Conservation (phyloP, 2,797 vertebrate genomes). For the Ctenosaura bakeri region DNA sequence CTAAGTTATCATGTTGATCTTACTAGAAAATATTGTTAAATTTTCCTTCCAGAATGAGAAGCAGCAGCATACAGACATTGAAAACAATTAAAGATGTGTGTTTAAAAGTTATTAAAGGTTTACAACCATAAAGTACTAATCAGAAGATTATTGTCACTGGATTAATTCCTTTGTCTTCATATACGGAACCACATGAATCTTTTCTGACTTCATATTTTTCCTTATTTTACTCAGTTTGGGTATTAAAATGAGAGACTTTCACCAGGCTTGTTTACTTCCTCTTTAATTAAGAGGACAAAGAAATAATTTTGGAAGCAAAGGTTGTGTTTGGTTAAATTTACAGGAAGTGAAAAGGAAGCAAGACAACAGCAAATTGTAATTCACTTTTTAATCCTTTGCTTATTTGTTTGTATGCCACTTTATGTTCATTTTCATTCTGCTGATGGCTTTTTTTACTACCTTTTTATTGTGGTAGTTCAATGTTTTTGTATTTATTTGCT, state of each 20-base stretch:
- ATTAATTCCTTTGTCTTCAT: neutral
- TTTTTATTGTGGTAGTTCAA: neutral
- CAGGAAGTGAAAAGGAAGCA: neutral
- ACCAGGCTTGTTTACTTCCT: neutral
- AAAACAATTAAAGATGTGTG: accelerated
- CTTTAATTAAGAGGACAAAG: neutral
- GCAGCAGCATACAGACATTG: neutral
- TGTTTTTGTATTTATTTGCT: neutral
- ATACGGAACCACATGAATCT: neutral
- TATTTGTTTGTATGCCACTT: neutral
- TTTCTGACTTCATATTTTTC: neutral
- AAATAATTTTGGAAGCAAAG: neutral
- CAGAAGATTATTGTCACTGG: neutral
- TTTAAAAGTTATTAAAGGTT: neutral
- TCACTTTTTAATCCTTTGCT: no score
- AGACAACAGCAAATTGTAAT: neutral
- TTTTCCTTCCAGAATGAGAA: neutral
- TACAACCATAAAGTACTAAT: neutral
- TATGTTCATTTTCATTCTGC: neutral
- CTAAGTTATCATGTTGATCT: neutral
- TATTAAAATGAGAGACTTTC: neutral
- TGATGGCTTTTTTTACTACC: neutral
- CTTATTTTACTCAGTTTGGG: neutral
- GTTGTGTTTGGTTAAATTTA: neutral
- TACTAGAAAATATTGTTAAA: neutral